These are phyloP conservation scores for Ateles fusciceps DNA, from an alignment of 2,797 vertebrate genomes.

Conservation along the genomic window DNA sequence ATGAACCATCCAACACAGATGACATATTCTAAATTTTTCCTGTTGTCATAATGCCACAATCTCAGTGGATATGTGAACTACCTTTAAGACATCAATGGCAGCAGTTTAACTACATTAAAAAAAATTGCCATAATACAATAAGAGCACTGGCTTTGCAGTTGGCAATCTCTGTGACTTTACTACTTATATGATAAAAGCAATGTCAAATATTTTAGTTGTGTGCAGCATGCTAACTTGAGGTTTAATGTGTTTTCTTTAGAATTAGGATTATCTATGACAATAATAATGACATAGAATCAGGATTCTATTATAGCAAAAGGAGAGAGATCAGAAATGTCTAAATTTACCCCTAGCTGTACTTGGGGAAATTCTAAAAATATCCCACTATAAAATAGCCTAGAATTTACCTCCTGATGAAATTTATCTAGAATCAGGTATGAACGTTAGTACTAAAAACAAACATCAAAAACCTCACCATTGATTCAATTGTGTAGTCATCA, in stretches of 20 bases:
- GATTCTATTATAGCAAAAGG: neutral
- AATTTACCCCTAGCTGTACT: neutral
- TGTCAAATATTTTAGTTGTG: neutral
- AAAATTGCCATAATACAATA: neutral
- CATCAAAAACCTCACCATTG: neutral
- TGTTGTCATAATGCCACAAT: neutral
- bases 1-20: neutral
- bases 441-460: neutral
- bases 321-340: neutral
- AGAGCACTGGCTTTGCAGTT: neutral
- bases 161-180: neutral
- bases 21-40: neutral
- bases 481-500: neutral
- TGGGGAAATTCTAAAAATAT: neutral
- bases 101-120: neutral
- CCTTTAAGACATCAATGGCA: neutral
- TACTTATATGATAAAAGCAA: neutral
- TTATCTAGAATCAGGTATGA: neutral
- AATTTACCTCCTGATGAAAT: neutral
- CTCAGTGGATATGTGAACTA: neutral
- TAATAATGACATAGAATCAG: neutral
- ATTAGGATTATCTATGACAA: neutral
- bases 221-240: neutral
- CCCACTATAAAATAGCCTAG: neutral
- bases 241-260: neutral